phyloP scores from a whole-genome alignment of 2,888 invertebrate genomes.

The Diarsia brunnea region DNA sequence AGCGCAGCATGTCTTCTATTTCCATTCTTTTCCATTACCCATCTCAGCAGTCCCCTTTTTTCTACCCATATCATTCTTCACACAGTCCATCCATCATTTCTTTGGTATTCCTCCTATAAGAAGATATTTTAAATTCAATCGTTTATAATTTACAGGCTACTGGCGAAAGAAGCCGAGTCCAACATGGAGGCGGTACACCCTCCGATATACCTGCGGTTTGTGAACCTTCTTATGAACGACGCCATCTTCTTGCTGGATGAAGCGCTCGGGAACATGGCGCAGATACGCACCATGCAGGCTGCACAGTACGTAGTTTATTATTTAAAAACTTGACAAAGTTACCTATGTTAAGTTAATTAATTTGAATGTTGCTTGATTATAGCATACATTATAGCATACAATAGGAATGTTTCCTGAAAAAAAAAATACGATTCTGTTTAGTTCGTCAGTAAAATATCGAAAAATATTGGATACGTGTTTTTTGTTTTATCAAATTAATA shows the following conservation, averaged over 20 bases:
- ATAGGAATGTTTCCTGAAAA: not conserved
- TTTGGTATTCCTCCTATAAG: too few relatives aligned
- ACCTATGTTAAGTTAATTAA: not conserved
- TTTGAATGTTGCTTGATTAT: not conserved
- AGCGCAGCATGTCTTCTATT: too few relatives aligned
- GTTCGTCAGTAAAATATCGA: too few relatives aligned
- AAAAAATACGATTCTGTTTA: too few relatives aligned
- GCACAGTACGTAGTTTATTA: conserved; percentile 90
- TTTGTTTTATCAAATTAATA: too few relatives aligned
- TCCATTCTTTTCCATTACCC: too few relatives aligned
- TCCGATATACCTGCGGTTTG: conserved; percentile 97
- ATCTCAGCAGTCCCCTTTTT: too few relatives aligned
- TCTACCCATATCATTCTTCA: too few relatives aligned
- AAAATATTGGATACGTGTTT: too few relatives aligned
- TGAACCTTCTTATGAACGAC: conserved; percentile 99
- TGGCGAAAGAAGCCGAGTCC: conserved; percentile 95
- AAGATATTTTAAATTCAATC: not conserved
- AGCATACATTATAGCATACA: too few relatives aligned
- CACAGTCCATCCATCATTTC: too few relatives aligned
- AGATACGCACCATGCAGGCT: conserved; percentile 95
- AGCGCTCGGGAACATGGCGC: conserved; percentile 96
- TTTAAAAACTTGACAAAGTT: not conserved
- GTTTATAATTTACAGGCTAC: conserved; percentile 84
- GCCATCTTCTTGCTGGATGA: conserved; percentile 98
- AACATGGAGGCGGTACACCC: conserved; percentile 98